These are phyloP conservation scores for Diadophis punctatus DNA, from an alignment of 2,113 vertebrate species.

Conservation along the genomic window DNA sequence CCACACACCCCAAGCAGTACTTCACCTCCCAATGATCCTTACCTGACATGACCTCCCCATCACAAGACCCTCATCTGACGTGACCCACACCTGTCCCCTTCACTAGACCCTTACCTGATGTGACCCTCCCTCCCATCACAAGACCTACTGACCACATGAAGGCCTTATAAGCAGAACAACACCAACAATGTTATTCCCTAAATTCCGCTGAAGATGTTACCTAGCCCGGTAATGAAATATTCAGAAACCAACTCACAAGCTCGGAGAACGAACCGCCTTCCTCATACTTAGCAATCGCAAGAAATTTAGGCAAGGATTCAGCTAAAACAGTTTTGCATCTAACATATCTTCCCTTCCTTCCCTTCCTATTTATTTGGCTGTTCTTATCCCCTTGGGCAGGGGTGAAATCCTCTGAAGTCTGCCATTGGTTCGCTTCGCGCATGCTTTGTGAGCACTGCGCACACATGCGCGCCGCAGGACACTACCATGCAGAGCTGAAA, in stretches of 20 bases:
- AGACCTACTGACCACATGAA: neutral
- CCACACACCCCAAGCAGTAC: neutral
- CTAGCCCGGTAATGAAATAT: neutral
- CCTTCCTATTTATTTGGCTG: neutral
- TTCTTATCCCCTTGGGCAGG: too few species aligned
- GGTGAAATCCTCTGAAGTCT: too few species aligned
- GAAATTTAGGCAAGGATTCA: neutral
- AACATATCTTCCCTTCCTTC: neutral
- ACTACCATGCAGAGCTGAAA: too few species aligned
- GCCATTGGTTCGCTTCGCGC: too few species aligned
- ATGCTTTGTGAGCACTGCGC: too few species aligned
- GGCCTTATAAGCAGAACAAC: neutral
- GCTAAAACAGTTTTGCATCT: neutral
- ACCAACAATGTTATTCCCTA: neutral
- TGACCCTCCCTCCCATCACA: too few species aligned
- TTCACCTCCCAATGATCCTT: neutral
- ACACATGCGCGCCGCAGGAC: too few species aligned
- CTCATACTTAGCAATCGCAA: slow-evolving; percentile 16
- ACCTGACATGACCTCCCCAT: neutral
- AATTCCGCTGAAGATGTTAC: neutral
- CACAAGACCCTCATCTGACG: neutral
- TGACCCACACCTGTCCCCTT: neutral
- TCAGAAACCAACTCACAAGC: neutral
- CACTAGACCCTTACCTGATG: too few species aligned
- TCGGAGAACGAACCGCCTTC: neutral